A percentile compares a stretch with the other conserved stretches of the same genome.
Conservation (phyloP, 2,888 invertebrate genomes). For the Eurois occulta region DNA sequence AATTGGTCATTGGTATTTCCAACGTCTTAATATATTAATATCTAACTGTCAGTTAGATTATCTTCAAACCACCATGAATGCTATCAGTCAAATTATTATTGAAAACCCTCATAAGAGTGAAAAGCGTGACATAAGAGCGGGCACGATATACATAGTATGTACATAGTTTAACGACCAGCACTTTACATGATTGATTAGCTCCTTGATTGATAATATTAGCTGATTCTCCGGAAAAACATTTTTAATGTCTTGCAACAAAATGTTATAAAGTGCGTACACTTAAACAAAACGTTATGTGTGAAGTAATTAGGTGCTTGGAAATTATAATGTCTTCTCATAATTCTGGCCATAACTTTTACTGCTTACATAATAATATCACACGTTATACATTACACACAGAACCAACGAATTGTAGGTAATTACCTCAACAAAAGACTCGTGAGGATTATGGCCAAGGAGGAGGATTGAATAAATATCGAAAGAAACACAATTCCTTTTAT, state of each 20-base stretch:
- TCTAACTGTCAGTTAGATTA: neutral
- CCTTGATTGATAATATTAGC: slow-evolving; percentile 30
- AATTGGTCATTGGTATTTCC: neutral
- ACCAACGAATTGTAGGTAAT: slow-evolving; percentile 50
- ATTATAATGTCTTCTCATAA: slow-evolving; percentile 16
- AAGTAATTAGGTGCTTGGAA: slow-evolving; percentile 24
- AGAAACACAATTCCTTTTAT: slow-evolving; percentile 66
- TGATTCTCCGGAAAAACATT: slow-evolving; percentile 5
- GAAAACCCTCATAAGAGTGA: slow-evolving; percentile 9
- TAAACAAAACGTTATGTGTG: slow-evolving; percentile 18
- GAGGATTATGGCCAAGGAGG: slow-evolving; percentile 56
- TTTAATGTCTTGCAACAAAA: slow-evolving; percentile 24
- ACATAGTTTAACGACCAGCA: slow-evolving; percentile 49
- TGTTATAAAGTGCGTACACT: slow-evolving; percentile 4
- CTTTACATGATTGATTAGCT: slow-evolving; percentile 57
- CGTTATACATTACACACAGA: slow-evolving; percentile 26
- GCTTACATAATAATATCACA: slow-evolving; percentile 47
- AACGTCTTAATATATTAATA: neutral
- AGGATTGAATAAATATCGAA: slow-evolving; percentile 73
- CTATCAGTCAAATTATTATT: slow-evolving; percentile 32
- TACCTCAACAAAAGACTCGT: slow-evolving; percentile 54
- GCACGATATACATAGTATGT: slow-evolving; percentile 4
- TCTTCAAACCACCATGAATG: neutral
- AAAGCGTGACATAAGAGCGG: slow-evolving; percentile 49
- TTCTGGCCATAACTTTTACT: slow-evolving; percentile 26